Conservation (phyloP, 2,113 vertebrate species). For the Oncorhynchus mykiss region DNA sequence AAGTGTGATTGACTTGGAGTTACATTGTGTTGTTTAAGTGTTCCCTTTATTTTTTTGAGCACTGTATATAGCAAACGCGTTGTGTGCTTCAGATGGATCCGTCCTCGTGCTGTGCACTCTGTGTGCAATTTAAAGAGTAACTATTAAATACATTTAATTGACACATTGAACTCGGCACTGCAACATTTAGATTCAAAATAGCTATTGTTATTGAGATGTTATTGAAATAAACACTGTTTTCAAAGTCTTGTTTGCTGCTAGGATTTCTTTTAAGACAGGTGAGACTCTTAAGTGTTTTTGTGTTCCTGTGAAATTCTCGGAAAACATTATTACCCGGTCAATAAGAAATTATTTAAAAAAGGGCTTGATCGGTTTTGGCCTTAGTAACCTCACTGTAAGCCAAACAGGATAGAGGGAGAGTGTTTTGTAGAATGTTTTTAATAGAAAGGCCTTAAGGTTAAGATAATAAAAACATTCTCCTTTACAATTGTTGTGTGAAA, state of each 20-base stretch:
- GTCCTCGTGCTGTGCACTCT: not conserved
- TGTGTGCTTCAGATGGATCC: not conserved
- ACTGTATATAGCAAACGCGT: not conserved
- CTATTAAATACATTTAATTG: not conserved
- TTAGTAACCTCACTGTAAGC: not conserved
- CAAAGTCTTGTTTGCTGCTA: not conserved
- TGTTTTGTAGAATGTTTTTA: not conserved
- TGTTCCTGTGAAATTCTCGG: not conserved
- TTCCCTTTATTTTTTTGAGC: too few species aligned
- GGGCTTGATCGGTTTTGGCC: not conserved
- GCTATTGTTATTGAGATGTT: not conserved
- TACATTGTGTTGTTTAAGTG: too few species aligned
- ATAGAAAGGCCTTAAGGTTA: not conserved
- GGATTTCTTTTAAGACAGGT: not conserved
- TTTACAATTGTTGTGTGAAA: slow-evolving; percentile 1
- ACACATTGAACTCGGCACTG: not conserved
- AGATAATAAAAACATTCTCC: slow-evolving; percentile 3
- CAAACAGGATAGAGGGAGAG: not conserved
- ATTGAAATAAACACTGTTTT: slow-evolving; percentile 4
- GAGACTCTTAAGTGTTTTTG: not conserved
- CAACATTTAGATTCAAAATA: not conserved
- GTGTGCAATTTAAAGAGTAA: not conserved
- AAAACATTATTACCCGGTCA: not conserved
- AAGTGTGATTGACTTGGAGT: too few species aligned
- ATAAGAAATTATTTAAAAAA: not conserved